Evolutionary conservation across 2,113 vertebrate species (phyloP).

Genomic region (Saguinus imperator): DNA sequence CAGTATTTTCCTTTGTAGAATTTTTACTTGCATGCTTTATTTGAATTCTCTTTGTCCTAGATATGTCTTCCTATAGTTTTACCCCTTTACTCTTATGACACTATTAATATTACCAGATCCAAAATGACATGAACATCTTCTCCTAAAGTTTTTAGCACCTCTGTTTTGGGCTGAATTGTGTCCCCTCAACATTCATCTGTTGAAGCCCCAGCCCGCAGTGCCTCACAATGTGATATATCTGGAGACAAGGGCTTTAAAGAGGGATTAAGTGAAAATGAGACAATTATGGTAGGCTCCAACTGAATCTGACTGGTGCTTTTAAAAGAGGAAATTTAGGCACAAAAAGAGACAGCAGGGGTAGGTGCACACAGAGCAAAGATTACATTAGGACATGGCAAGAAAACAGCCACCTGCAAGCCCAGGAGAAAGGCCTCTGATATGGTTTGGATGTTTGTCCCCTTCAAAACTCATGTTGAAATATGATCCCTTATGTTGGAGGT

Average conservation of each 20-base stretch:
- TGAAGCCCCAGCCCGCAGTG: background rate
- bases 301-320: background rate
- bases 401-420: background rate
- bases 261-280: background rate
- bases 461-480: too few relatives aligned
- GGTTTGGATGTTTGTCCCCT: too few relatives aligned
- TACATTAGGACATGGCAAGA: background rate
- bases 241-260: background rate
- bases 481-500: too few relatives aligned
- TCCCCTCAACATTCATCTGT: background rate
- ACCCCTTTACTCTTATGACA: background rate
- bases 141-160: slow-evolving; percentile 6
- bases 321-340: background rate
- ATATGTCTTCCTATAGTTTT: background rate
- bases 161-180: background rate
- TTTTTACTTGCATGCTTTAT: background rate
- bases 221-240: background rate
- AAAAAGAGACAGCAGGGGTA: background rate
- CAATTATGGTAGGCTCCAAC: background rate
- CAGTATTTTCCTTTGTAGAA: background rate
- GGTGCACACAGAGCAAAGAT: background rate
- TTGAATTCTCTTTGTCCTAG: slow-evolving; percentile 18
- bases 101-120: background rate
- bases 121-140: background rate
- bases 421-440: background rate